These are phyloP conservation scores for Mormoops blainvillei DNA, from an alignment of 2,113 vertebrate genomes.

Conservation along the genomic window DNA sequence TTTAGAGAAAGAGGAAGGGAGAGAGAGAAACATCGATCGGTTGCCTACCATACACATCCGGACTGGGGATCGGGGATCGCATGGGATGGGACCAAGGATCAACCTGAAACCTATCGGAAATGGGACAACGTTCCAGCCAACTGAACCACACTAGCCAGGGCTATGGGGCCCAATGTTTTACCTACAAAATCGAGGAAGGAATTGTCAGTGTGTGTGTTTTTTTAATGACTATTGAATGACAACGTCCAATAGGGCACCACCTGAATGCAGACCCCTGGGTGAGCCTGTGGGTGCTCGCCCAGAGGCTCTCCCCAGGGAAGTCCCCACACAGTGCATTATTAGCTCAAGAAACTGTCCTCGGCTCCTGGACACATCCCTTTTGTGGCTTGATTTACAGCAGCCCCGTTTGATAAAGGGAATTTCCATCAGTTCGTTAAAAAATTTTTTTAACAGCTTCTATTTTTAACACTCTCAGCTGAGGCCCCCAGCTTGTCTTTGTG, in stretches of 20 bases:
- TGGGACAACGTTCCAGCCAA: no score
- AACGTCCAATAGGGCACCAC: background rate
- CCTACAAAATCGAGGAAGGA: background rate
- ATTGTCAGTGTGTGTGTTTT: accelerated
- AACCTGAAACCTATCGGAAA: no score
- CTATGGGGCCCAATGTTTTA: background rate
- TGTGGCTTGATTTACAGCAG: background rate
- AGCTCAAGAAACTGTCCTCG: background rate
- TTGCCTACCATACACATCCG: no score
- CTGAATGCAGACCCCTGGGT: background rate
- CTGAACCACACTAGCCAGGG: no score
- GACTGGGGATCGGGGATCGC: no score
- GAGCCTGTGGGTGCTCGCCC: background rate
- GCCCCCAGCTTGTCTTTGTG: background rate
- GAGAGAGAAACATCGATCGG: no score
- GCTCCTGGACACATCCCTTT: background rate
- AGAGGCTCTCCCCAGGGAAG: background rate
- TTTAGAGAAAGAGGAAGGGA: no score
- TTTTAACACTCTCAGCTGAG: background rate
- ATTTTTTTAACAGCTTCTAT: background rate
- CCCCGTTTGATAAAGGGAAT: conserved; percentile 8
- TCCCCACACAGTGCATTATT: background rate
- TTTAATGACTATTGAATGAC: background rate
- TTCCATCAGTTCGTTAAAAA: background rate
- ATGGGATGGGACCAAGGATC: no score